phyloP scores from a whole-genome alignment of 2,888 invertebrate species.

The Cheilosia variabilis region DNA sequence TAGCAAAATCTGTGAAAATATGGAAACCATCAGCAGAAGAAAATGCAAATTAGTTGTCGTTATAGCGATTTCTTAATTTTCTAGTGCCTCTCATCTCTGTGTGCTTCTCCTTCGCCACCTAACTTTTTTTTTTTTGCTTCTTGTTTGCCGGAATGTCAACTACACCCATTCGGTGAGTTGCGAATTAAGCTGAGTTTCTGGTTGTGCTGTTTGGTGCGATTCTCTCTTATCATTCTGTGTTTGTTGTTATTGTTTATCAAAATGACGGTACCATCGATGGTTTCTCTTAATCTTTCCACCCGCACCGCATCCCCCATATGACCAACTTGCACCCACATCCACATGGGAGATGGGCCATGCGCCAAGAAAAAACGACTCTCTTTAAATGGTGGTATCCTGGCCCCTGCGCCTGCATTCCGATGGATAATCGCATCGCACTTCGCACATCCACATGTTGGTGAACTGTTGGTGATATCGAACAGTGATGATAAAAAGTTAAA shows the following conservation, averaged over 20 bases:
- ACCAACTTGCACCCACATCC: neutral
- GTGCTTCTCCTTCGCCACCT: constrained; percentile 21
- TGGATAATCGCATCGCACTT: neutral
- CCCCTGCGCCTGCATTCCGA: constrained; percentile 29
- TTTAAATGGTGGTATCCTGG: constrained; percentile 1
- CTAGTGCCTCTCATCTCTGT: constrained; percentile 16
- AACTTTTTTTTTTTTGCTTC: constrained; percentile 5
- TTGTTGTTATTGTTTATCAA: constrained; percentile 66
- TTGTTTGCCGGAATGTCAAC: constrained; percentile 54
- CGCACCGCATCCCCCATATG: neutral
- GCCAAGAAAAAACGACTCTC: constrained; percentile 22
- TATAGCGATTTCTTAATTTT: constrained; percentile 41
- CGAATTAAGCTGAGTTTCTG: constrained; percentile 30
- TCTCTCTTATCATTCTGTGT: constrained; percentile 47
- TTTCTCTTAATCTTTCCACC: constrained; percentile 41
- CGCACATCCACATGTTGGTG: constrained; percentile 35
- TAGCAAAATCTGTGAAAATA: constrained; percentile 38
- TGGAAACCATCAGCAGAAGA: constrained; percentile 24
- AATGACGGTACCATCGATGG: neutral
- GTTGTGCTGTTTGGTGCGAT: constrained; percentile 16
- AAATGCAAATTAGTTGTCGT: constrained; percentile 51
- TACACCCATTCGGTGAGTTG: constrained; percentile 60
- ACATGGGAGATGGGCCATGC: too few species aligned
- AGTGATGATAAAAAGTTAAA: constrained; percentile 2
- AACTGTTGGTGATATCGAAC: constrained; percentile 19